Base-by-base conservation (phyloP, 2,113 vertebrate species). In the Bucco capensis region DNA sequence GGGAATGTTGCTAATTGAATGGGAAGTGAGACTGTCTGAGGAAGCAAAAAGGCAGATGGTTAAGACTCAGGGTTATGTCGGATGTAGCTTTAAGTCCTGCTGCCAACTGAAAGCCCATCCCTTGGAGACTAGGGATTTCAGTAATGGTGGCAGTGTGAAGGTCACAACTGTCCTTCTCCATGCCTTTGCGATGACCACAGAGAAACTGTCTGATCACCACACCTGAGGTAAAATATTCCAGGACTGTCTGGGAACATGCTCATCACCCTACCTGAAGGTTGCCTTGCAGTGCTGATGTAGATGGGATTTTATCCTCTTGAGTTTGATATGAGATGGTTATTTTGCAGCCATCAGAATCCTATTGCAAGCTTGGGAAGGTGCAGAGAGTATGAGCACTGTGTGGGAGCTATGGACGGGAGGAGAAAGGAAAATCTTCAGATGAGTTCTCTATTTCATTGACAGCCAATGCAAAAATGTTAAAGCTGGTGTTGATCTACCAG, bases 11-110 rank as follows among this genome's bases (percentile, higher is more conserved):
- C 24, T 89, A 92, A 94, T 60, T 54, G 83, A 92, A 92, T 50
- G 79, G 89, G 89, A 89, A 93, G 82, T 73, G 27, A 89, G 70
- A 47, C 33, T 40, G 47, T 37, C 66, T 82, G 74, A 92, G 62
- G 6, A 14, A 90, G 81, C 74, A 90, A 78, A 94, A 57, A 93
- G 81, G 73, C 81, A 89, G 87, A 93, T 91, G 89, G 78, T 76
- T 84, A 50, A 4, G 1, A 8, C 67, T 65, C 60, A 89, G 75
- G 56, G 51, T 19, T 33, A 72, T 85, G 47, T 61, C 19, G 5
- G 74, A 57, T 21, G 53, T 8, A 78, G 53, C 56, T 69, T 65
- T 33, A 40, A 82, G 47, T 91, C 77, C 64, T 80, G 67, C 89
- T 92, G 87, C 69, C 75, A 80, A 6, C 14, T 62, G 53, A 70